Percentiles rank a stretch among this genome's conserved stretches.
Evolutionary conservation across 2,797 vertebrate genomes (phyloP).

Genomic region (Oreochromis grahami): DNA sequence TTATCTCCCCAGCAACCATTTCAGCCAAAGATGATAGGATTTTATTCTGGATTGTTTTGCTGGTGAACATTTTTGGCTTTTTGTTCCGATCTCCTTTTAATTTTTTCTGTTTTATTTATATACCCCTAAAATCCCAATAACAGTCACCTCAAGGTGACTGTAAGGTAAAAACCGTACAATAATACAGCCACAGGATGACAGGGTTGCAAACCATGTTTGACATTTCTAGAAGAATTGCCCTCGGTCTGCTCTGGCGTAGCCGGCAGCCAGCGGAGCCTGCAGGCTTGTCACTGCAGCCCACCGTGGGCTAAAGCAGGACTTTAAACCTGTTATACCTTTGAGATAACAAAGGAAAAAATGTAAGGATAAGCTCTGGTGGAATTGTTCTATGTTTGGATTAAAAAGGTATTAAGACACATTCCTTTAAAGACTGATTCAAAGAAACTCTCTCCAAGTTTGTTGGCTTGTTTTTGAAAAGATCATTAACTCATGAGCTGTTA

Average conservation of each 20-base stretch:
- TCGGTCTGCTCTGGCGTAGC: neutral
- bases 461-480: neutral
- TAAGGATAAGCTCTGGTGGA: neutral
- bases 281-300: neutral
- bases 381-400: neutral
- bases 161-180: neutral
- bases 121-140: neutral
- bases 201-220: neutral
- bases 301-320: neutral
- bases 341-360: neutral
- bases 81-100: neutral
- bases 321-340: neutral
- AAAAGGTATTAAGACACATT: neutral
- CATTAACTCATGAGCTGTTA: neutral
- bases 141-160: neutral
- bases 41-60: neutral
- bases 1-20: neutral
- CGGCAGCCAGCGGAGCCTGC: neutral
- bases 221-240: accelerated
- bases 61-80: accelerated
- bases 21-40: neutral
- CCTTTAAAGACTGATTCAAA: neutral
- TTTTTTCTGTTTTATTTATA: neutral
- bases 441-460: neutral
- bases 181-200: neutral